Conservation (phyloP, 2,888 invertebrate genomes). For the Timema cristinae region DNA sequence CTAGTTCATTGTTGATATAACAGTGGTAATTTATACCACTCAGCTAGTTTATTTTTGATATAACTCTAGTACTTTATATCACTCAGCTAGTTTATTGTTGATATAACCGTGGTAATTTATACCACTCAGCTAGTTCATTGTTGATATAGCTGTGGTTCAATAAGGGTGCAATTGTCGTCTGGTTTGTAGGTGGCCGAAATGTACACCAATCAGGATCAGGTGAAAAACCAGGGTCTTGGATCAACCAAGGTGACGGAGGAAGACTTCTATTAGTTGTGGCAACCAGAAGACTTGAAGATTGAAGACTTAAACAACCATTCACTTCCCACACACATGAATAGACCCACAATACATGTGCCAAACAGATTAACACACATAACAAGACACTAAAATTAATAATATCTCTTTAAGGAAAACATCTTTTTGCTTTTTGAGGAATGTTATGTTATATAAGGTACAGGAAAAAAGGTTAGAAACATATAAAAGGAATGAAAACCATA, state of each 20-base stretch:
- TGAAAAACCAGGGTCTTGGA: constrained; percentile 60
- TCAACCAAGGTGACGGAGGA: constrained; percentile 48
- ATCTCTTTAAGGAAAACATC: no score
- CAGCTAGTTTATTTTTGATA: constrained; percentile 6
- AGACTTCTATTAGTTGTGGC: constrained; percentile 55
- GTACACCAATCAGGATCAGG: constrained; percentile 90
- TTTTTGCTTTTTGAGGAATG: no score
- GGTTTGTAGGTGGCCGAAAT: constrained; percentile 65
- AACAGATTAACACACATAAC: no score
- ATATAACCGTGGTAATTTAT: background rate
- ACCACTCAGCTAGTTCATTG: constrained; percentile 1
- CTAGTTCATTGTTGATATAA: background rate
- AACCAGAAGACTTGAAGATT: no score
- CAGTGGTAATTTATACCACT: background rate
- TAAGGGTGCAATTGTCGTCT: background rate
- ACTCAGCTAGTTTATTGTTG: background rate
- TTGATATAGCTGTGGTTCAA: constrained; percentile 1
- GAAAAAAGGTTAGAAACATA: no score
- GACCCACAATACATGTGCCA: no score
- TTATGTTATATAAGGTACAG: no score
- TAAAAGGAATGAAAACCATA: no score
- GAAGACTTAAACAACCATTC: no score
- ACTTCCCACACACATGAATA: no score
- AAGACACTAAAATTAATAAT: no score
- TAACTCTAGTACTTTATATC: background rate